These are phyloP conservation scores for Cephus spinipes DNA, from an alignment of 2,888 invertebrate species.

Conservation along the genomic window DNA sequence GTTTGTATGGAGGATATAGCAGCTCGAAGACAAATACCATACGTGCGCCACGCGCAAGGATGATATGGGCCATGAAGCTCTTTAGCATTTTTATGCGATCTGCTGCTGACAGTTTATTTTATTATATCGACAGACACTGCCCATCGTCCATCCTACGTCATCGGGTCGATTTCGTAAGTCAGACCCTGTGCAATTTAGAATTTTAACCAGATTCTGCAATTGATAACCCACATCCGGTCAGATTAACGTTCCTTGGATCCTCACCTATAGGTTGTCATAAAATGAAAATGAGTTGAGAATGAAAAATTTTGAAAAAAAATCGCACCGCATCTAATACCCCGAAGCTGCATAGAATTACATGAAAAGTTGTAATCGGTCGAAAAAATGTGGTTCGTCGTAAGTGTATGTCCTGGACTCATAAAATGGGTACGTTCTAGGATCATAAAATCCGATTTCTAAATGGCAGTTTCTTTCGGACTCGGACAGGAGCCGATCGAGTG, in stretches of 20 bases:
- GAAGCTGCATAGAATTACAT: not conserved
- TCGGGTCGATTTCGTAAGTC: conserved; percentile 31
- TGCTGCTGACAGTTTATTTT: conserved; percentile 66
- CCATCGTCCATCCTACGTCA: conserved; percentile 49
- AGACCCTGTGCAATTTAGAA: conserved; percentile 3
- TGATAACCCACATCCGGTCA: not conserved
- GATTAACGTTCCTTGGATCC: not conserved
- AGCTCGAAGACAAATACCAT: not conserved
- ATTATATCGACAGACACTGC: conserved; percentile 54
- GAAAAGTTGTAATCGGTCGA: not conserved
- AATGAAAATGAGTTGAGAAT: not conserved
- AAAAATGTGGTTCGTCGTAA: not conserved
- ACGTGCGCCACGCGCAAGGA: not conserved
- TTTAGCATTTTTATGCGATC: conserved; percentile 66
- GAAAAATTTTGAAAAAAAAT: not conserved
- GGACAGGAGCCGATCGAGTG: not conserved
- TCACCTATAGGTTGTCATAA: not conserved
- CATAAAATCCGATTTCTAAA: conserved; percentile 35
- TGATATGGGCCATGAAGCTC: conserved; percentile 51
- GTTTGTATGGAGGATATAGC: not conserved
- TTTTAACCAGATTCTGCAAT: not conserved
- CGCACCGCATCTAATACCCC: not conserved
- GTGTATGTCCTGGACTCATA: not conserved
- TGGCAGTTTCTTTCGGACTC: conserved; percentile 16
- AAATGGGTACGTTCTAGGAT: not conserved